Evolutionary conservation across 2,797 vertebrate genomes (phyloP), one percentile per base, ranked within the genome.

Genomic region (Apogon hyalosoma): DNA sequence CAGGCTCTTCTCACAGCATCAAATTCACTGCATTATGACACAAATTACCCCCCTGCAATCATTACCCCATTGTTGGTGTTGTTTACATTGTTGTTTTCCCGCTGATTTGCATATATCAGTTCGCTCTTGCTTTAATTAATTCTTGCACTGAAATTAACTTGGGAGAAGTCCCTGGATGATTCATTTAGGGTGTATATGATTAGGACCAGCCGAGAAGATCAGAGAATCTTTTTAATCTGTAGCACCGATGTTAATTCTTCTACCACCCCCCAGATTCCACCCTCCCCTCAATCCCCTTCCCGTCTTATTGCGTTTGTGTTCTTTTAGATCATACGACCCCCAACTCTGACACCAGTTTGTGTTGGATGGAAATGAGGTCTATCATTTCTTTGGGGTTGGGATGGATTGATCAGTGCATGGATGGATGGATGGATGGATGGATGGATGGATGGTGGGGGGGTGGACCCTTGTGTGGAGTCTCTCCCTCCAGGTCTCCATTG

Each of bases 161-260:
- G 50, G 58, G 49, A 67, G 83, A 88, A 76, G 68, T 90, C 91
- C 91, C 91, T 12, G 73, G 90, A 86, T 60, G 83, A 78, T 90
- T 90, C 59, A 88, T 87, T 90, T 86, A 69, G 69, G 55, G 68
- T 56, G 88, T 87, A 79, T 89, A 87, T 90, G 82, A 92, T 91
- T 88, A 90, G 69, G 80, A 83, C 79, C 80, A 62, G 82, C 86
- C 79, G 50, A 64, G 56, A 83, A 91, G 88, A 92, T 93, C 90
- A 88, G 82, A 92, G 72, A 74, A 69, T 82, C 61, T 75, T 83
- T 91, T 89, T 80, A 80, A 85, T 90, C 75, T 65, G 61, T 50
- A 59, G 77, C 75, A 68, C 71, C 62, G 42, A 79, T 85, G 81
- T 80, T 88, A 86, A 90, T 90, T 87, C 79, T 75, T 60, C 83